Conservation (phyloP, 2,113 vertebrate species). For the Xyrauchen texanus region DNA sequence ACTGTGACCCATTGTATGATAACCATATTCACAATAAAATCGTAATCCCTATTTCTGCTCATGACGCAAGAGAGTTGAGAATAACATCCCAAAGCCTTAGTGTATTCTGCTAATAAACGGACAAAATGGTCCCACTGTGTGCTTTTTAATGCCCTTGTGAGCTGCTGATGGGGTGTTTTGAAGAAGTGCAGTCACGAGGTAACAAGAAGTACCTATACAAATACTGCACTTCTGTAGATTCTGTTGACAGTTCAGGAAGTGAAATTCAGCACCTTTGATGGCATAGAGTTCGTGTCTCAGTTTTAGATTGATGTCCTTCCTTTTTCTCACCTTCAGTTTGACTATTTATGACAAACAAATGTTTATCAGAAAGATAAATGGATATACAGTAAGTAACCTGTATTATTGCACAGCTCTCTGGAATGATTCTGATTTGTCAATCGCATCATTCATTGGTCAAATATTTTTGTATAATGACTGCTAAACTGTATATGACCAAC, state of each 20-base stretch:
- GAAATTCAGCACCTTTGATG: neutral
- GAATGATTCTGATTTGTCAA: no score
- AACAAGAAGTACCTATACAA: neutral
- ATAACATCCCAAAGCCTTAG: neutral
- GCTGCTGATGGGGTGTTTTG: slow-evolving; percentile 5
- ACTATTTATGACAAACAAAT: no score
- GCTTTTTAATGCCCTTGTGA: neutral
- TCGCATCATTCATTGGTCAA: no score
- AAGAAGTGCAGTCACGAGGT: slow-evolving; percentile 27
- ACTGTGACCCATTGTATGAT: neutral
- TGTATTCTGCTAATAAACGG: neutral
- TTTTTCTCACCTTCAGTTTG: no score
- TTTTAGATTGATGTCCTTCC: no score
- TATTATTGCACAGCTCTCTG: no score
- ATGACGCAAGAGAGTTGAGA: neutral
- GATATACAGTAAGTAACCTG: no score
- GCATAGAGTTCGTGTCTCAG: no score
- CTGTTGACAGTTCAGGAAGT: neutral
- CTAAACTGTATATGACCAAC: no score
- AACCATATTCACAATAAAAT: neutral
- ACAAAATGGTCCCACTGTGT: neutral
- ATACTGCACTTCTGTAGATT: neutral
- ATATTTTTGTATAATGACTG: no score
- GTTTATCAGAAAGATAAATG: no score
- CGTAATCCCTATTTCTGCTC: neutral